Evolutionary conservation across 2,797 vertebrate genomes (phyloP).

Genomic region (Rhodeus uyekii): DNA sequence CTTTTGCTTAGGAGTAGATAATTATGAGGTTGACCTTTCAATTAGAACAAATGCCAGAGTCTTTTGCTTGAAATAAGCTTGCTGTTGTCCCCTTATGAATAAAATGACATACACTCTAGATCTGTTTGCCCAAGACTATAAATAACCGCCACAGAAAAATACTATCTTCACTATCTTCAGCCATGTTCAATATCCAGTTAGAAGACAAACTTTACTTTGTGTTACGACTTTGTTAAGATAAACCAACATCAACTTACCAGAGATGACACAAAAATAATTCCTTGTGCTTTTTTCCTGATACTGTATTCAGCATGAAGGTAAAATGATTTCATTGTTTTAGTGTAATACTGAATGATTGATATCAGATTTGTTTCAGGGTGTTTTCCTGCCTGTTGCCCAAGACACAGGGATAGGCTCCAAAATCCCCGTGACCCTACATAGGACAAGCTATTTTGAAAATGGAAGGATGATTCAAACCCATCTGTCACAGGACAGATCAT

Average conservation of each 20-base stretch:
- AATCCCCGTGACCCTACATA: not conserved
- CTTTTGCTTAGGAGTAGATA: constrained; percentile 29
- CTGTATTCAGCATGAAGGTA: not conserved
- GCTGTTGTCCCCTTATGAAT: constrained; percentile 27
- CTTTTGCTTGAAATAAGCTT: constrained; percentile 23
- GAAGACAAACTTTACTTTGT: not conserved
- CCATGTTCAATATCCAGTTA: not conserved
- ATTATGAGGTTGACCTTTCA: constrained; percentile 67
- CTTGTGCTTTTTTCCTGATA: not conserved
- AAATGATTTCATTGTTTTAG: not conserved
- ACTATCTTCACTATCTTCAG: not conserved
- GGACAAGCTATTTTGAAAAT: not conserved
- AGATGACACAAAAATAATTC: not conserved
- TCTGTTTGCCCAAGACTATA: not conserved
- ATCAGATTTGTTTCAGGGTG: not conserved
- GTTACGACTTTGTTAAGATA: not conserved
- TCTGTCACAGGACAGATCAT: not conserved
- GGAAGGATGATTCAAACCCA: not conserved
- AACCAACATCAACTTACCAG: not conserved
- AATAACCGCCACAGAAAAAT: not conserved
- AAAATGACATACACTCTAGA: not conserved
- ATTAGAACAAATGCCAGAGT: constrained; percentile 51
- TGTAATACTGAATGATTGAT: not conserved
- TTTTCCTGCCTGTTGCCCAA: not conserved
- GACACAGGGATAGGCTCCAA: not conserved